Conservation (phyloP, 2,113 vertebrate genomes). For the Macrotis lagotis region DNA sequence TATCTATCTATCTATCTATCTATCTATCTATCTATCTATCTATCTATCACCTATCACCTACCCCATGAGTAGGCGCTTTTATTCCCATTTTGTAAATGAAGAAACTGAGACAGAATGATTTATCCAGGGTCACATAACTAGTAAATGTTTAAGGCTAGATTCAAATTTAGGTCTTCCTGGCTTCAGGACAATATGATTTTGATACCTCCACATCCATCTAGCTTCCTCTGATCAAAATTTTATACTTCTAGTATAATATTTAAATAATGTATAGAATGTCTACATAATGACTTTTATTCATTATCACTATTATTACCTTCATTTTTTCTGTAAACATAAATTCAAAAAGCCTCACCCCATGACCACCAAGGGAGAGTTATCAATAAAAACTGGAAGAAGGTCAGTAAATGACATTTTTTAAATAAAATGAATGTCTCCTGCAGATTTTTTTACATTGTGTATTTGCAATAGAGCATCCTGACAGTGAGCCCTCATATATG, state of each 20-base stretch:
- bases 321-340: neutral
- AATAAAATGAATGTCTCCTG: neutral
- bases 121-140: too few species aligned
- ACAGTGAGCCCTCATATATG: neutral
- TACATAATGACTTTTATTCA: neutral
- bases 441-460: neutral
- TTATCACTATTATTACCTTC: neutral
- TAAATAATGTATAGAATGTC: neutral
- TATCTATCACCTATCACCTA: too few species aligned
- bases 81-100: too few species aligned
- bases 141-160: neutral
- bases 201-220: neutral
- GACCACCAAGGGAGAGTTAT: neutral
- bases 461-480: neutral
- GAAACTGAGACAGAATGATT: too few species aligned
- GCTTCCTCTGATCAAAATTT: neutral
- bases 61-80: too few species aligned
- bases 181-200: neutral
- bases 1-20: too few species aligned
- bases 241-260: neutral
- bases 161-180: neutral
- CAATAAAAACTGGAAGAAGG: neutral
- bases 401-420: neutral
- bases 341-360: neutral
- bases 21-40: too few species aligned